Percentiles rank a stretch among this genome's conserved stretches.
These are phyloP conservation scores for Lontra canadensis DNA, from an alignment of 2,113 vertebrate species.

Conservation along the genomic window DNA sequence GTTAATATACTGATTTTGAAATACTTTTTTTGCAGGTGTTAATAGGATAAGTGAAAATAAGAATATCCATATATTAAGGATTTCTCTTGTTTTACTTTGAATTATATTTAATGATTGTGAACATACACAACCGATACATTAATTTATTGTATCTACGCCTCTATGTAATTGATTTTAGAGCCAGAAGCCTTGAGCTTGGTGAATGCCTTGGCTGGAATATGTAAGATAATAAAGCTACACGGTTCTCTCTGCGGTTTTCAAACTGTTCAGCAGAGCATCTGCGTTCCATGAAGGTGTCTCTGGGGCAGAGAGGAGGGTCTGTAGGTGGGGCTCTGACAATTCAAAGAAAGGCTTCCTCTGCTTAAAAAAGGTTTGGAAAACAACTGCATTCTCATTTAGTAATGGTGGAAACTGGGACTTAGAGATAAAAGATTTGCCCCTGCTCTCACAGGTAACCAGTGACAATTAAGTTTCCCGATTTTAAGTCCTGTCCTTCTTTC, in stretches of 20 bases:
- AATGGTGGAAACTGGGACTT: background rate
- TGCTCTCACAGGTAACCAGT: background rate
- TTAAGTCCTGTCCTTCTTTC: background rate
- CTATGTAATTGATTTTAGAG: constrained; percentile 9
- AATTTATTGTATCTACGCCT: background rate
- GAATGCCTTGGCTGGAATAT: background rate
- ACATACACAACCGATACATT: background rate
- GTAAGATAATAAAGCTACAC: background rate
- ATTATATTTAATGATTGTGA: constrained; percentile 45
- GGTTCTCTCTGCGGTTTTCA: constrained; percentile 26
- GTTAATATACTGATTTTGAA: constrained; percentile 38
- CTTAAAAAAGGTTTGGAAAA: background rate
- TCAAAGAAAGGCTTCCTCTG: background rate
- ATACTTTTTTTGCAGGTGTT: constrained; percentile 59
- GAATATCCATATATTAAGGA: constrained; percentile 67
- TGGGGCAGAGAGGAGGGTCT: background rate
- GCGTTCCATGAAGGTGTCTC: background rate
- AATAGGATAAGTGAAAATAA: constrained; percentile 73
- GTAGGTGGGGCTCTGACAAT: background rate
- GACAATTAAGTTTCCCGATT: background rate
- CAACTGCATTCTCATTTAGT: background rate
- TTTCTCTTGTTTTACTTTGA: constrained; percentile 51
- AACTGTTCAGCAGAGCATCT: background rate
- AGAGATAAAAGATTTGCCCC: background rate
- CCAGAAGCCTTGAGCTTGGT: background rate